Base-by-base conservation (phyloP, 2,888 invertebrate species). In the Dysmachus trigonus region DNA sequence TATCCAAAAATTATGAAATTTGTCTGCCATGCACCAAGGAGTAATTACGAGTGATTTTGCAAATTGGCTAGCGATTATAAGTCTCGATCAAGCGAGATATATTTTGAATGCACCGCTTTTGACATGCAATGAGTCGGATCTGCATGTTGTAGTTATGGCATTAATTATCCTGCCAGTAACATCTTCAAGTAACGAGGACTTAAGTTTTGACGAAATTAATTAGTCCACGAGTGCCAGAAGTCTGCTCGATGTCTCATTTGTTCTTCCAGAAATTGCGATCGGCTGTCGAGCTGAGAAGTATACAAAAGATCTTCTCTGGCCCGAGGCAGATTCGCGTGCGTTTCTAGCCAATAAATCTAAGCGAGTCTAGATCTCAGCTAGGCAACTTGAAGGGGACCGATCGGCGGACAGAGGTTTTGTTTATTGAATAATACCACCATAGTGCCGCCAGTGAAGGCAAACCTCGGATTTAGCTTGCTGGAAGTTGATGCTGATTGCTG, bases 391-490 rank as follows among this genome's bases (percentile, higher is more conserved):
- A 62, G 62, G 10, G 27, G 22, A 62, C 22, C 62, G 62, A 22
- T 22, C 27, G 62, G 62, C 27, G 27, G 62, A 62, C 62, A 27
- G 62, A 27, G 7, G 22, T 62, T 62, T 62, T 62, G 27, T 27
- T 62, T 62, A 62, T 62, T 62, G 18, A 62, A 62, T 62, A 62
- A 62, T 62, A 10, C 62, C 47, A 47, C n/a, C 47, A 47, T n/a
- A 15, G 15, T 47, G n/a, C 72, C 8, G 73, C n/a, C n/a, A 76
- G 76, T 76, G 76, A 76, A 76, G 76, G 76, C 22, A 76, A 76
- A 4, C n/a, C 27, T 38, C 27, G 8, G 3, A 27, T 30, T 72
- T 15, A 41, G 38, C 38, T 41, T 15, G 71, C 5, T 72, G 31
- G 27, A 72, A 31, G 27, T 30, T 2, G 71, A n/a, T 5, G 31